A percentile compares a stretch with the other conserved stretches of the same genome.
These are phyloP conservation scores for Glomeris marginata DNA, from an alignment of 2,888 invertebrate species.

Conservation along the genomic window DNA sequence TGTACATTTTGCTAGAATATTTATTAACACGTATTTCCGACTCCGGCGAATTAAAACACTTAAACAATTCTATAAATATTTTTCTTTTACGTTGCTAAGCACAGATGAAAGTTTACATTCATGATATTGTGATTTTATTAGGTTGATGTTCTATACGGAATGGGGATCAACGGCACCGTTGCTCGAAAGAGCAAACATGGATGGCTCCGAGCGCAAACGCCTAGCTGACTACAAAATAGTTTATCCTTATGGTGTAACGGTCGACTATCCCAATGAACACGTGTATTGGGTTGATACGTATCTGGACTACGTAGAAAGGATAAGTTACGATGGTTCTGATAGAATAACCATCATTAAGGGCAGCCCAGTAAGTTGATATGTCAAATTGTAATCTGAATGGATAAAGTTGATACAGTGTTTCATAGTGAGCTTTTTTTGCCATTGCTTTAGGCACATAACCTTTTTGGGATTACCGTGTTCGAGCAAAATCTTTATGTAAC, in stretches of 20 bases:
- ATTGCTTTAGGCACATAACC: constrained; percentile 41
- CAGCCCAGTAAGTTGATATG: constrained; percentile 34
- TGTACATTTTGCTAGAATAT: neutral
- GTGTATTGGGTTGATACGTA: constrained; percentile 71
- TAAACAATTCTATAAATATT: neutral
- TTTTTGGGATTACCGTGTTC: constrained; percentile 56
- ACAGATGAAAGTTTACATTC: no score
- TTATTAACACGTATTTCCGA: no score
- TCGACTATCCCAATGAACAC: constrained; percentile 52
- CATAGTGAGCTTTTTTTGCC: neutral
- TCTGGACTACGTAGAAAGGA: constrained; percentile 59
- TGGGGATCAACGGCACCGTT: constrained; percentile 49
- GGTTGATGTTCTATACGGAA: constrained; percentile 59
- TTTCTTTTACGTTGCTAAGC: neutral
- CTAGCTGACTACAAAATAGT: constrained; percentile 54
- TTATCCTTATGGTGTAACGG: constrained; percentile 55
- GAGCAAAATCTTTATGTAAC: constrained; percentile 58
- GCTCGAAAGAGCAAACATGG: constrained; percentile 47
- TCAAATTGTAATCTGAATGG: neutral
- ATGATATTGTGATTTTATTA: constrained; percentile 23
- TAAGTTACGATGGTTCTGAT: constrained; percentile 56
- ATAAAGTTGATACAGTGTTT: neutral
- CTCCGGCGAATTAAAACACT: neutral
- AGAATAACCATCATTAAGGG: constrained; percentile 44
- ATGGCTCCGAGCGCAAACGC: constrained; percentile 44